These are phyloP conservation scores for Drosophila sp. DNA, from an alignment of 1,140 invertebrate genomes.

Conservation along the genomic window DNA sequence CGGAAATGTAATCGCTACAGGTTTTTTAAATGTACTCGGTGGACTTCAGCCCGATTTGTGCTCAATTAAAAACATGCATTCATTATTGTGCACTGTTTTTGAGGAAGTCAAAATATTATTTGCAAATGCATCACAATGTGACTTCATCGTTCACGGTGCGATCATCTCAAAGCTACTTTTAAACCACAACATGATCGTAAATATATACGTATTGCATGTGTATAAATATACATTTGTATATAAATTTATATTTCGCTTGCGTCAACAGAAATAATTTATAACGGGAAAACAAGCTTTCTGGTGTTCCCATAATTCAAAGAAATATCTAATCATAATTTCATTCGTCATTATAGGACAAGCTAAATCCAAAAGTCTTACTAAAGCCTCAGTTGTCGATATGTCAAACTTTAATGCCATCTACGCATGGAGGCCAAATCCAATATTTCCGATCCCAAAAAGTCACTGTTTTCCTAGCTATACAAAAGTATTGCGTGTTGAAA, in stretches of 20 bases:
- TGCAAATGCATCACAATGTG: conserved; percentile 2
- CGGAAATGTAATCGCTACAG: conserved; percentile 1
- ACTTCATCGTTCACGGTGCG: not conserved
- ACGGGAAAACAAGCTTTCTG: conserved; percentile 12
- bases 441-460: not conserved
- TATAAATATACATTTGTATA: not conserved
- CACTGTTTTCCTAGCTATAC: not conserved
- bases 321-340: conserved; percentile 10
- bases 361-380: conserved; percentile 2
- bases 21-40: not conserved
- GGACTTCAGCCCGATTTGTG: conserved; percentile 1
- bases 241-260: not conserved
- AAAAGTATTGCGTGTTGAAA: not conserved
- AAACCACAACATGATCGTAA: not conserved
- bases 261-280: conserved; percentile 8
- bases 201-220: not conserved
- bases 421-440: not conserved
- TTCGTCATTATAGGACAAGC: conserved; percentile 3
- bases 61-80: not conserved
- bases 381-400: conserved; percentile 3
- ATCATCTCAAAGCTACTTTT: not conserved
- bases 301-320: conserved; percentile 9
- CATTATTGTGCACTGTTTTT: not conserved
- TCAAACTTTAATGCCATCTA: not conserved
- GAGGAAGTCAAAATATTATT: not conserved